A percentile compares a stretch with the other conserved stretches of the same genome.
Evolutionary conservation across 1,140 invertebrate genomes (phyloP).

Genomic region (Pogonognathellus flavescens): DNA sequence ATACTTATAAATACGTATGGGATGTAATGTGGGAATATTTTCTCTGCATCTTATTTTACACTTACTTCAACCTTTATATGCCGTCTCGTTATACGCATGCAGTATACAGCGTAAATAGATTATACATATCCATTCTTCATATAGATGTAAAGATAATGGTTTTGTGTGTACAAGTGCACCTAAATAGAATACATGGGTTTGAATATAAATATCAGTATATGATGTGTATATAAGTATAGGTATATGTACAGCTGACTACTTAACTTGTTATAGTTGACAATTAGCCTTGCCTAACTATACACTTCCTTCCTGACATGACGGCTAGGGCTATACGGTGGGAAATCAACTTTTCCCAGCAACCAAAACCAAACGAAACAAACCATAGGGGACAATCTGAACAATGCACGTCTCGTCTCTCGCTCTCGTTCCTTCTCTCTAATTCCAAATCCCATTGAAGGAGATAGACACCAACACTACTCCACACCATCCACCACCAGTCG

Average conservation of each 20-base stretch:
- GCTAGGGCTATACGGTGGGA: constrained; percentile 54
- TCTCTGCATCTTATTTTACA: constrained; percentile 15
- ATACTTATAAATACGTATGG: neutral
- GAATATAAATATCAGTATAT: neutral
- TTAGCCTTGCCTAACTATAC: constrained; percentile 24
- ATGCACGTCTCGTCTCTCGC: constrained; percentile 24
- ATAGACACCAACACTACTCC: constrained; percentile 5
- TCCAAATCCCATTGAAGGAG: constrained; percentile 27
- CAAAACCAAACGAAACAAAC: constrained; percentile 49
- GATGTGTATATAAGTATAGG: constrained; percentile 2
- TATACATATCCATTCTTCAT: neutral
- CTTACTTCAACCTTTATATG: neutral
- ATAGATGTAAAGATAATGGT: neutral
- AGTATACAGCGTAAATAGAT: neutral
- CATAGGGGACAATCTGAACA: constrained; percentile 33
- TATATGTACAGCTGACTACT: constrained; percentile 22
- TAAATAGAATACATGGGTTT: neutral
- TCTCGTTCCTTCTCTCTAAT: neutral
- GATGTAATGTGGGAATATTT: constrained; percentile 35
- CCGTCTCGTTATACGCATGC: neutral
- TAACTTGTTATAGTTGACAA: constrained; percentile 23
- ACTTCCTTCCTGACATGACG: constrained; percentile 54
- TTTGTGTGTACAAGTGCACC: too few relatives aligned
- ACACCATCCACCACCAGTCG: neutral
- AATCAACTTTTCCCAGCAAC: constrained; percentile 61